Percentiles rank a stretch among this genome's conserved stretches.
phyloP scores from a whole-genome alignment of 2,888 invertebrate genomes.

The Elmis aenea region DNA sequence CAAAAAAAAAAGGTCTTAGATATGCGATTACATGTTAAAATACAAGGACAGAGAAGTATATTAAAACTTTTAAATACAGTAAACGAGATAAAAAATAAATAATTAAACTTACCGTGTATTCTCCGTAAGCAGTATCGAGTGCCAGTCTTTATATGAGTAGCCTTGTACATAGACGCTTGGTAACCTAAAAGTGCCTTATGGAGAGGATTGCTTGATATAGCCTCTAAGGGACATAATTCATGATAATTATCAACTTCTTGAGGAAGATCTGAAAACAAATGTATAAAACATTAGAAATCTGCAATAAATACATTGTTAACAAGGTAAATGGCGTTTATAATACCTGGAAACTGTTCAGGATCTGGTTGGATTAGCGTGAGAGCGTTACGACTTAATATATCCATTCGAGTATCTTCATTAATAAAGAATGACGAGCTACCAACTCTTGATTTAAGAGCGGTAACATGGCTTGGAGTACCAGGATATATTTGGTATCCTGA shows the following conservation, averaged over 20 bases:
- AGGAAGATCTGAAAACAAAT: slow-evolving; percentile 71
- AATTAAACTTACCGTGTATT: slow-evolving; percentile 69
- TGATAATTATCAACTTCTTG: slow-evolving; percentile 87
- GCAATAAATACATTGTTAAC: not conserved
- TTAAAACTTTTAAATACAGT: too few species aligned
- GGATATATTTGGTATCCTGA: slow-evolving; percentile 59
- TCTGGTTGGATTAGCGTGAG: slow-evolving; percentile 73
- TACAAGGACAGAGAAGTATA: too few species aligned
- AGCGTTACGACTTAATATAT: slow-evolving; percentile 71
- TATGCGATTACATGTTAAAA: too few species aligned
- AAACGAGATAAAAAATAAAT: too few species aligned
- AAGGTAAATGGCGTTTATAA: not conserved
- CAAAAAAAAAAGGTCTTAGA: too few species aligned
- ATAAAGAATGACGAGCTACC: slow-evolving; percentile 69
- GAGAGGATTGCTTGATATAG: slow-evolving; percentile 50
- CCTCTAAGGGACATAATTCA: slow-evolving; percentile 81
- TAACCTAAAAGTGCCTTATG: slow-evolving; percentile 68
- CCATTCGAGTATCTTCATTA: slow-evolving; percentile 76
- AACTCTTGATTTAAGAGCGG: slow-evolving; percentile 49
- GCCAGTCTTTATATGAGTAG: slow-evolving; percentile 81
- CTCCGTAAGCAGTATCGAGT: slow-evolving; percentile 80
- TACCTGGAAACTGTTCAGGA: slow-evolving; percentile 55
- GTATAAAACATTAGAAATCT: slow-evolving; percentile 3
- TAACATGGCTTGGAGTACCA: slow-evolving; percentile 58
- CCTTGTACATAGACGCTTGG: slow-evolving; percentile 85